Base-by-base conservation (phyloP, 2,888 invertebrate genomes). In the Tuta absoluta region DNA sequence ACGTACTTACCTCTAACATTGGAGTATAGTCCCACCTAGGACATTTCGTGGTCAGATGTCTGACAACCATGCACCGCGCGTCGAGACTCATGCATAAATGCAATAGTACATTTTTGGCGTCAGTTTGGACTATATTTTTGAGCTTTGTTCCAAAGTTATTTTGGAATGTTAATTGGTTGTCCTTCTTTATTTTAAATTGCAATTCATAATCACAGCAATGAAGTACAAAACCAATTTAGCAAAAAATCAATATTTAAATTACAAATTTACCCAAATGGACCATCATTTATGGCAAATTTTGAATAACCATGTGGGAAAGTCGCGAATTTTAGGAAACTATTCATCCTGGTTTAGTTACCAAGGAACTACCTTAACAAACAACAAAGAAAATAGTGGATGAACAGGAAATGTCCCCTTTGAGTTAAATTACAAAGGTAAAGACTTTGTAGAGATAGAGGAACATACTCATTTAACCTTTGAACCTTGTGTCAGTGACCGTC, bases 41-140 rank as follows among this genome's bases (percentile, higher is more conserved):
- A 33, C 57, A 28, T 28, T 28, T 33, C n/a, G 57, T 57, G 57
- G 57, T 57, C 57, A 28, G 19, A 38, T 59, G 58, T 59, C 38
- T 19, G 17, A 37, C 23, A 17, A 19, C 19, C 58, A 59, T 59
- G 38, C 51, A 53, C 51, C 11, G 14, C 14, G 48, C 19, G 21
- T 23, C 58, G 3, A n/a, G n/a, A 5, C 60, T 41, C 60, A 60
- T 60, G 24, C 23, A 60, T 60, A 60, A 60, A 60, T 60, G 60
- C 45, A 60, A 24, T 10, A 33, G 14, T 17, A 33, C 33, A 37
- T 58, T 38, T 58, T 58, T 37, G 19, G 37, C 21, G 28, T 33
- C 37, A 23, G 33, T 58, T 38, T 58, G 37, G 17, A 33, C 51
- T 51, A 12, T 23, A 19, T 37, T 37, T 58, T 58, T 38, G 19